These are phyloP conservation scores for Petrocephalus sullivani DNA, from an alignment of 2,797 vertebrate species.

Conservation along the genomic window DNA sequence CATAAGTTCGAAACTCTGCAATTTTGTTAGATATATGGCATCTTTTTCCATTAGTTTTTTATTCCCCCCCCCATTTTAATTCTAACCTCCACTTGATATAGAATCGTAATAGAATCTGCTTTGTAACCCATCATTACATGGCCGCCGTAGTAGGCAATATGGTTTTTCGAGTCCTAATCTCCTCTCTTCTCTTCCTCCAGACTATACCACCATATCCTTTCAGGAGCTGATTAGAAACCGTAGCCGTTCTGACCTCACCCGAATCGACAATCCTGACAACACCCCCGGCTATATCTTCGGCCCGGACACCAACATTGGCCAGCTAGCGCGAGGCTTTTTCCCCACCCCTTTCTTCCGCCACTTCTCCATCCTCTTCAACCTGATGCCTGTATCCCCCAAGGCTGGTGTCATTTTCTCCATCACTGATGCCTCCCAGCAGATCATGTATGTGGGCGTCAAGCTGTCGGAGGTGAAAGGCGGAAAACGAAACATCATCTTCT, in stretches of 20 bases:
- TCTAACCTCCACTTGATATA: neutral
- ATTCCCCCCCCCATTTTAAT: neutral
- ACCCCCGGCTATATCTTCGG: constrained; percentile 71
- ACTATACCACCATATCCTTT: constrained; percentile 72
- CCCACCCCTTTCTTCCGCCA: constrained; percentile 77
- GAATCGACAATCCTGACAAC: constrained; percentile 63
- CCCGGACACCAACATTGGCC: constrained; percentile 67
- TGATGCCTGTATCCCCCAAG: constrained; percentile 66
- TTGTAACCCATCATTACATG: constrained; percentile 29
- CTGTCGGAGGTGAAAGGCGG: constrained; percentile 58
- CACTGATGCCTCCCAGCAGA: constrained; percentile 71
- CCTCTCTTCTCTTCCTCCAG: constrained; percentile 40
- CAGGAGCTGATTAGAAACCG: constrained; percentile 84
- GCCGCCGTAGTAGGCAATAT: neutral
- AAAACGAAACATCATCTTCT: constrained; percentile 74
- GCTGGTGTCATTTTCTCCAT: constrained; percentile 78
- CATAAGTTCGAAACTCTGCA: no score
- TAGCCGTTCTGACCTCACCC: constrained; percentile 64
- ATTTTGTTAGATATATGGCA: neutral
- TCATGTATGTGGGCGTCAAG: constrained; percentile 80
- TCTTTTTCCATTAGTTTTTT: neutral
- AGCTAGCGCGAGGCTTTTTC: constrained; percentile 76
- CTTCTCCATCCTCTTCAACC: constrained; percentile 79
- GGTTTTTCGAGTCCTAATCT: neutral
- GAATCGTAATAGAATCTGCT: constrained; percentile 33